These are phyloP conservation scores for Larimichthys polyactis DNA, from an alignment of 2,113 vertebrate species.

Conservation along the genomic window DNA sequence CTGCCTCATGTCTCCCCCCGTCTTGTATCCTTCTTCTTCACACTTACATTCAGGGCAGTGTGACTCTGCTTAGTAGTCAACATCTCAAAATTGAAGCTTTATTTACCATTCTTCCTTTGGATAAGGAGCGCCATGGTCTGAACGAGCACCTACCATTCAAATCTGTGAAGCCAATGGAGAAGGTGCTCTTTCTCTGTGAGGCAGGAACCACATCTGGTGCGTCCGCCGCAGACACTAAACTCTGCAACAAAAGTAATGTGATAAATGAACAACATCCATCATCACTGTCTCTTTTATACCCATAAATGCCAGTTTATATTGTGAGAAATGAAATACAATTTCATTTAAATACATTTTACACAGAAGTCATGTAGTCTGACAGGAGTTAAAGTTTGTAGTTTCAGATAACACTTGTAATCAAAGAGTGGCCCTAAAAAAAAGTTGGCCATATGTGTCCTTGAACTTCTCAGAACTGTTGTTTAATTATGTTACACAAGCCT, in stretches of 20 bases:
- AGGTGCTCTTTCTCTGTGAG: slow-evolving; percentile 76
- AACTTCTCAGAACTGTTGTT: slow-evolving; percentile 17
- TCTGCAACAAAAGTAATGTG: slow-evolving; percentile 76
- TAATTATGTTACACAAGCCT: slow-evolving; percentile 9
- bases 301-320: background rate
- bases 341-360: background rate
- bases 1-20: background rate
- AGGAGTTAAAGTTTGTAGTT: slow-evolving; percentile 5
- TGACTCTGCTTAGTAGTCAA: background rate
- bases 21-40: background rate
- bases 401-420: slow-evolving; percentile 2
- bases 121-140: background rate
- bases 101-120: background rate
- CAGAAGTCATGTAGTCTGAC: slow-evolving; percentile 3
- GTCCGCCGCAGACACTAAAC: slow-evolving; percentile 81
- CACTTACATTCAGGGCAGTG: background rate
- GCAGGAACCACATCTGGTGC: slow-evolving; percentile 63
- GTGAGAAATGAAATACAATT: background rate
- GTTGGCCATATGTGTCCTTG: slow-evolving; percentile 10
- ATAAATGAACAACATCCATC: background rate
- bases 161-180: slow-evolving; percentile 90
- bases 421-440: background rate
- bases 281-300: background rate
- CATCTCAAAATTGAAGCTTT: background rate
- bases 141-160: slow-evolving; percentile 85